Evolutionary conservation across 2,797 vertebrate species (phyloP), one percentile per base, ranked within the genome.

Genomic region (Anolis apletophallus): DNA sequence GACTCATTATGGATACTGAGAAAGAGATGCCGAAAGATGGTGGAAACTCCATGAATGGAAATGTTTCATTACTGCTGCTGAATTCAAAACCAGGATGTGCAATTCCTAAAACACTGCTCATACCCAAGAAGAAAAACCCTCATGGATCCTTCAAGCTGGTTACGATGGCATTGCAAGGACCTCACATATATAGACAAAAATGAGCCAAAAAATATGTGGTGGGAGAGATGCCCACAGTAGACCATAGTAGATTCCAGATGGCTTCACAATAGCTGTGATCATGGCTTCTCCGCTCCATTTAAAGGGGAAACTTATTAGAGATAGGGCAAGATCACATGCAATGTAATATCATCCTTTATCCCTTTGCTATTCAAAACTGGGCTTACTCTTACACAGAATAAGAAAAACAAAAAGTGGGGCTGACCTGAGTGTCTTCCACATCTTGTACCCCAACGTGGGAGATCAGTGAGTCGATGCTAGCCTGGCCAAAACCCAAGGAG

Each of bases 401-500:
- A 32, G 6, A 50, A n/a, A 72, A 78, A 54, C 81, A 68, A 61
- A 19, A 57, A 57, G 64, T 17, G 23, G 46, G 75, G 26, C 84
- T 91, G 71, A 98, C 97, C 97, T 98, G 97, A 26, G 97, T 97
- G 76, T 98, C 98, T 40, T 94, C 96, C 36, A 98, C 97, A 3
- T 98, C 97, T 92, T 97, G 97, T 86, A 91, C 94, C 50, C 98
- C 98, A 17, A 97, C 95, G 0, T 32, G 95, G 90, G 97, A 96
- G 0, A 97, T 96, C 80, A 98, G 95, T 76, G 97, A 98, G 84
- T 92, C 93, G 84, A 98, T 97, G 94, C 96, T 95, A 92, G 97
- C 96, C 94, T 98, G 98, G 11, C 98, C 97, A 0, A 98, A 98
- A 79, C 98, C 98, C 50, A 97, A 97, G 81, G 97, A 98, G 82